phyloP scores from a whole-genome alignment of 2,113 vertebrate genomes.

The Terrapene triunguis region DNA sequence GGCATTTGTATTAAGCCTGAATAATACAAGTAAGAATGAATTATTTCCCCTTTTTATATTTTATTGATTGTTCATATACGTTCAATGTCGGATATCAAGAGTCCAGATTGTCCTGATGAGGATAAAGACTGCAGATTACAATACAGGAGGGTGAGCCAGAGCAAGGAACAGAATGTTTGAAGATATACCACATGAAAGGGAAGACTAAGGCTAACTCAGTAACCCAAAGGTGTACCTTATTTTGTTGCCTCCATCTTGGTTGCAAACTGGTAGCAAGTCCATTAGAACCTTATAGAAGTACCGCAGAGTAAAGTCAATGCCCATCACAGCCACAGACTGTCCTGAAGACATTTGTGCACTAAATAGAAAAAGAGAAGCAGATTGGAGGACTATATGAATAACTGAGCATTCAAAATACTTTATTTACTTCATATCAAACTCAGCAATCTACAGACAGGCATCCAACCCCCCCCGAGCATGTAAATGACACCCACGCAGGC shows the following conservation, averaged over 20 bases:
- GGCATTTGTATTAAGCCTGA: conserved; percentile 13
- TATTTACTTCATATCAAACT: too few species aligned
- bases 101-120: neutral
- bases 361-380: neutral
- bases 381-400: neutral
- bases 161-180: neutral
- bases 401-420: neutral
- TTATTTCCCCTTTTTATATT: neutral
- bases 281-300: conserved; percentile 99
- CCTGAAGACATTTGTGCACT: conserved; percentile 91
- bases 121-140: neutral
- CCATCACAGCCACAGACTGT: conserved; percentile 96
- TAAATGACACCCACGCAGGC: neutral
- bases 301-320: conserved; percentile 96
- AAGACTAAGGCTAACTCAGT: neutral
- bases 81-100: neutral
- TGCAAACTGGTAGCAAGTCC: conserved; percentile 95
- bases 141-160: neutral
- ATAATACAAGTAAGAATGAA: neutral
- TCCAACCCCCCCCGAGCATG: neutral
- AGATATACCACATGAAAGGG: neutral
- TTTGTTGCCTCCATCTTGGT: conserved; percentile 97
- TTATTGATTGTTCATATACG: neutral
- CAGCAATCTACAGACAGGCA: neutral
- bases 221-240: conserved; percentile 84